Evolutionary conservation across 2,797 vertebrate species (phyloP), one percentile per base, ranked within the genome.

Genomic region (Catharus ustulatus): DNA sequence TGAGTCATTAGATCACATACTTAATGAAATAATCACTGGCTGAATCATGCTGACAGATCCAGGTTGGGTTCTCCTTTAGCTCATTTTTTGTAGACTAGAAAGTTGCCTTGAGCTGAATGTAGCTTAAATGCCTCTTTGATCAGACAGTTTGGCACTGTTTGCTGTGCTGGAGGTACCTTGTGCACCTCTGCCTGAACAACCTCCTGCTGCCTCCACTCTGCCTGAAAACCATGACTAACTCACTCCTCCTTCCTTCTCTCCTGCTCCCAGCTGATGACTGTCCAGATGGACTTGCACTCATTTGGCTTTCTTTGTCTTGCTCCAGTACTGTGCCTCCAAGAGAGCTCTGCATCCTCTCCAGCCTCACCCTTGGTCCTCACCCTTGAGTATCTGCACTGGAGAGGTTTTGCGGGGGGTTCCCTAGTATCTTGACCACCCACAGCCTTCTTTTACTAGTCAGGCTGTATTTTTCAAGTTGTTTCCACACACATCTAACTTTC

Each of bases 1-100:
- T 89, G 86, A 96, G 71, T 92, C 74, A 89, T 96, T 94, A 92
- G 96, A 94, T 95, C 93, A 95, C 84, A 85, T 66, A 66, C 84
- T 92, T 75, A 46, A 80, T 74, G 84, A 91, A 96, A 94, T 84
- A 94, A 93, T 93, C 90, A 80, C 61, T 71, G 80, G 27, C 89
- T 93, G 74, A 94, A 87, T 92, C 86, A 74, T 4, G 34, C 88
- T 91, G 95, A 89, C 85, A 94, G 71, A 90, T 89, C 49, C n/a
- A 64, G 67, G 49, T n/a, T 90, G 68, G 80, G 13, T 91, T 94
- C 57, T 94, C 57, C 89, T 92, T 84, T 55, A 77, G 49, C 81
- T 89, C 38, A 64, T 75, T 87, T 89, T 84, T 93, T 72, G 68
- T 32, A 87, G 85, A 91, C 68, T 63, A 77, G 67, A 62, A 93